A percentile compares a stretch with the other conserved stretches of the same genome.
These are phyloP conservation scores for Brachionus asplanchnoidis DNA, from an alignment of 1,140 invertebrate species.

Conservation along the genomic window DNA sequence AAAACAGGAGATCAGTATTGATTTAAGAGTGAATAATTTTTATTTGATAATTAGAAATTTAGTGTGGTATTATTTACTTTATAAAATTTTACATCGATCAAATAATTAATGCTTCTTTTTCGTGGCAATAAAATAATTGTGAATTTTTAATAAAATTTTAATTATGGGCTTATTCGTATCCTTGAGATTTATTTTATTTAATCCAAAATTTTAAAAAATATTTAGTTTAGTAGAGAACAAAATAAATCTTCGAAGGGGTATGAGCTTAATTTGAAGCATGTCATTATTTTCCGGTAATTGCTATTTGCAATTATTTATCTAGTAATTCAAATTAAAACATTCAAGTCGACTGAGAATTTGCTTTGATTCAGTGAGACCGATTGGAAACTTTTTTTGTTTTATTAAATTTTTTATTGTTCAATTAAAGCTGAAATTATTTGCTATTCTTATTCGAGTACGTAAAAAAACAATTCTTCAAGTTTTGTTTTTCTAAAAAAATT, in stretches of 20 bases:
- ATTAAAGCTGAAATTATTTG: not conserved
- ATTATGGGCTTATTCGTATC: not conserved
- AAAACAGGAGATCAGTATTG: too few species aligned
- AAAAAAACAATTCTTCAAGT: not conserved
- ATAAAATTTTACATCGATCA: not conserved
- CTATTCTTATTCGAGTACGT: not conserved
- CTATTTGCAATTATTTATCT: not conserved
- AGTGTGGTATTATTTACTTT: too few species aligned
- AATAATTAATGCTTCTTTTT: not conserved
- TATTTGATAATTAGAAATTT: too few species aligned
- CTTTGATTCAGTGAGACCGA: not conserved
- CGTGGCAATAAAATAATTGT: not conserved
- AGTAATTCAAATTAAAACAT: not conserved
- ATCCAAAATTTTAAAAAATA: not conserved
- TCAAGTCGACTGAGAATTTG: not conserved
- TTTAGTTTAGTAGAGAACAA: not conserved
- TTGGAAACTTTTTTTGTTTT: not conserved
- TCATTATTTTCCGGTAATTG: not conserved
- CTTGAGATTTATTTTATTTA: not conserved
- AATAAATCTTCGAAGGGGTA: not conserved
- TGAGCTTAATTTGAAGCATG: not conserved
- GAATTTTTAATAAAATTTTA: not conserved
- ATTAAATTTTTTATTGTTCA: not conserved
- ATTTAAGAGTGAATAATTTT: too few species aligned
- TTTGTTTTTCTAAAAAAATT: not conserved